Evolutionary conservation across 2,113 vertebrate species (phyloP), one percentile per base, ranked within the genome.

Genomic region (Pelmatolapia mariae): DNA sequence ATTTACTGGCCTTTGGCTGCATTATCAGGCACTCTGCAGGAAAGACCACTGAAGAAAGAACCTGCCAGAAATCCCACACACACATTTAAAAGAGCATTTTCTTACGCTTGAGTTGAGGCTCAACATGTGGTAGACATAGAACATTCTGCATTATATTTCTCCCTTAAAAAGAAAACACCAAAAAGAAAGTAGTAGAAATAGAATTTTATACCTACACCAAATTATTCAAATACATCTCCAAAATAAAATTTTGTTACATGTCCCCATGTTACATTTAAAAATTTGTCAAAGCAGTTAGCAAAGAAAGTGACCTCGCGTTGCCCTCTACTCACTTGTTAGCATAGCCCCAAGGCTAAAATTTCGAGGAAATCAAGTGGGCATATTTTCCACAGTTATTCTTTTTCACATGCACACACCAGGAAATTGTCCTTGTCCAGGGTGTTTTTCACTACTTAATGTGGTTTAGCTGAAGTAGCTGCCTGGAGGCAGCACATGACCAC

Each of bases 1-100:
- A 95, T 96, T 95, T 95, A 92, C 87, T 94, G 95, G 89, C 95
- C 94, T 95, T 95, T 93, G 81, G 87, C 90, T 89, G 91, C 76
- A 81, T 92, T 94, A 90, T 91, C 88, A 92, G 78, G 54, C 31
- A 68, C 89, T 85, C 90, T 76, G 83, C 90, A 91, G 91, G 93
- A 83, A 56, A 82, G 43, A 87, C 57, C 38, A 36, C 45, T 26
- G 86, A 82, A 80, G 56, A 87, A 54, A 78, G 29, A 80, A 80
- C 85, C 73, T 18, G 63, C 81, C 24, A 79, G 50, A 56, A 68
- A 83, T 53, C 84, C 18, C 26, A 19, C 81, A 82, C 52, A 80
- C n/a, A 43, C 29, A 80, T 83, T 86, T 36, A 33, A 82, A 86
- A 54, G 50, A 24, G 31, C 26, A 19, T 19, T 80, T 53, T 82